Conservation (phyloP, 30 jellyfish, hydroid and myxozoan species). For the Sanderia malayensis region DNA sequence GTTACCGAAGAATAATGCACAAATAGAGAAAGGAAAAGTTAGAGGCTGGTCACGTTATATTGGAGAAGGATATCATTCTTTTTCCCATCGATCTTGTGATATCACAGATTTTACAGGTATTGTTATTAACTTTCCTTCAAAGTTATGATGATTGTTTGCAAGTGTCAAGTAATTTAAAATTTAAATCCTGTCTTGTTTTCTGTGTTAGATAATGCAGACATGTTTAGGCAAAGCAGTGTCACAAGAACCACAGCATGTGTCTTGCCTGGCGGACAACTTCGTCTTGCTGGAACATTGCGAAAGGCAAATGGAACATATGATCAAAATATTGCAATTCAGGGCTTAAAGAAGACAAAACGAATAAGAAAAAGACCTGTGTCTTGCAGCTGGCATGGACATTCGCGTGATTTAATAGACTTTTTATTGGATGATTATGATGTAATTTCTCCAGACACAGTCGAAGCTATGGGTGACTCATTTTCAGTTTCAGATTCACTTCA, state of each 20-base stretch:
- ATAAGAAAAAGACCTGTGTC: constrained; percentile 43
- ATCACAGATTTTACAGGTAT: constrained; percentile 61
- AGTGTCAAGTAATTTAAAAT: too few species aligned
- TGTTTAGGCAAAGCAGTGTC: constrained; percentile 39
- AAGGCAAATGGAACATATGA: not conserved
- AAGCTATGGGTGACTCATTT: constrained; percentile 60
- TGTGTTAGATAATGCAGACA: not conserved
- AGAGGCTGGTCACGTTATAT: constrained; percentile 94
- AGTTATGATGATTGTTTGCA: too few species aligned
- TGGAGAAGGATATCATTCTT: constrained; percentile 87
- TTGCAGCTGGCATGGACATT: constrained; percentile 93
- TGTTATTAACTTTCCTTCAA: too few species aligned
- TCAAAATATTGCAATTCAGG: constrained; percentile 12
- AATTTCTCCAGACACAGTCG: constrained; percentile 40
- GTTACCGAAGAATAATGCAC: constrained; percentile 22
- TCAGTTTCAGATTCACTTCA: constrained; percentile 55
- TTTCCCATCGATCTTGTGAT: constrained; percentile 33
- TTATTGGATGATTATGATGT: constrained; percentile 84
- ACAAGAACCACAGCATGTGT: constrained; percentile 80
- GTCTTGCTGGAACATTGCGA: constrained; percentile 58
- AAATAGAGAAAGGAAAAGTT: constrained; percentile 61
- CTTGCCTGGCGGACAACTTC: constrained; percentile 90
- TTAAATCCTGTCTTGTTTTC: too few species aligned
- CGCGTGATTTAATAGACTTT: constrained; percentile 73
- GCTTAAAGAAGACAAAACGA: not conserved